Percentiles rank a stretch among this genome's conserved stretches.
phyloP scores from a whole-genome alignment of 2,888 invertebrate species.

The Linnaemya vulpina region DNA sequence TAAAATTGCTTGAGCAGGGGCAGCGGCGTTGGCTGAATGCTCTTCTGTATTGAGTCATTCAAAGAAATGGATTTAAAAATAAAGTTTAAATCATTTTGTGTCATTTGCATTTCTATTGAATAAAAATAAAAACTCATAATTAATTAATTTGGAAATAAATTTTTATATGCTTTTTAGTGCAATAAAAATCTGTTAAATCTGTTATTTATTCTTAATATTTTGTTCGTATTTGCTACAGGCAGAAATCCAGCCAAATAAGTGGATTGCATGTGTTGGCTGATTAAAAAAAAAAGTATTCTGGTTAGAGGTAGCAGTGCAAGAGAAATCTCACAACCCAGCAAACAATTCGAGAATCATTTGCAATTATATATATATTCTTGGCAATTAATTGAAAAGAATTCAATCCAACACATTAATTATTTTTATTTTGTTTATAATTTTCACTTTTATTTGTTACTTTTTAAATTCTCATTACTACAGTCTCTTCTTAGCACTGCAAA shows the following conservation, averaged over 20 bases:
- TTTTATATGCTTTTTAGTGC: slow-evolving; percentile 11
- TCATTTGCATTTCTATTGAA: slow-evolving; percentile 37
- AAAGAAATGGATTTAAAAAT: slow-evolving; percentile 35
- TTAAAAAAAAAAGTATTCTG: neutral
- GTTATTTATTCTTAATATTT: slow-evolving; percentile 20
- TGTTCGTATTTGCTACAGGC: slow-evolving; percentile 23
- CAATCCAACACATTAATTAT: too few relatives aligned
- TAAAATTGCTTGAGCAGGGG: neutral
- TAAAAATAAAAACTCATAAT: neutral
- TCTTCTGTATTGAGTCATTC: slow-evolving; percentile 13
- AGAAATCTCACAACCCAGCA: neutral
- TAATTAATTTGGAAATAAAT: slow-evolving; percentile 45
- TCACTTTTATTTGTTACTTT: too few relatives aligned
- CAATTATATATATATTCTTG: too few relatives aligned
- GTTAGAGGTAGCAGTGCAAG: slow-evolving; percentile 20
- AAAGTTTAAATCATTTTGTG: slow-evolving; percentile 44
- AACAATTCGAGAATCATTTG: neutral
- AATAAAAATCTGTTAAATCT: slow-evolving; percentile 22
- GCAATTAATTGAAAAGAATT: too few relatives aligned
- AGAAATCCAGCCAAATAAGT: slow-evolving; percentile 22
- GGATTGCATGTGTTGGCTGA: slow-evolving; percentile 8
- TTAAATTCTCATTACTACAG: neutral
- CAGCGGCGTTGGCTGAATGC: too few relatives aligned
- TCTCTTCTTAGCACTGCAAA: neutral
- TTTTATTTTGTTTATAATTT: too few relatives aligned